Percentiles rank a stretch among this genome's conserved stretches.
Conservation (phyloP, 2,888 invertebrate genomes). For the Oligia strigilis region DNA sequence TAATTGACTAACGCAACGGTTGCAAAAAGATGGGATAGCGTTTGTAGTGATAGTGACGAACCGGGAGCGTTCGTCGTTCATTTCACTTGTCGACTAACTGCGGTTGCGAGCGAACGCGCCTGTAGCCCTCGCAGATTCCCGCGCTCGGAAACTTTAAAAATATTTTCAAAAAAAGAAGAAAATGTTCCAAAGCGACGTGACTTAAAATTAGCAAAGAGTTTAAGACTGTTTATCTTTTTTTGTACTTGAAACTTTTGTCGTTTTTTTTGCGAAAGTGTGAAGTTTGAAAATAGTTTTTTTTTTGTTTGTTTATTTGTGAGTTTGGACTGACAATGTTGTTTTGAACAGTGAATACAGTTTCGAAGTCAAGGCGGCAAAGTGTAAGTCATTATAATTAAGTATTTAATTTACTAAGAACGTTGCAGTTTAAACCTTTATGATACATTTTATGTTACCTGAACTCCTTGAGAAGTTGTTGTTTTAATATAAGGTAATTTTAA, state of each 20-base stretch:
- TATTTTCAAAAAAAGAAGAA: constrained; percentile 58
- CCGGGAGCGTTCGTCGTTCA: constrained; percentile 76
- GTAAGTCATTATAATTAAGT: constrained; percentile 62
- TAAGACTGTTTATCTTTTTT: constrained; percentile 55
- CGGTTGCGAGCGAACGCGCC: constrained; percentile 77
- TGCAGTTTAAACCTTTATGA: constrained; percentile 50
- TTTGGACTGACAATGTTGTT: constrained; percentile 44
- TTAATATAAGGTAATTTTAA: constrained; percentile 28
- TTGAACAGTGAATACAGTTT: constrained; percentile 42
- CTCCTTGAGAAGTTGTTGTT: constrained; percentile 56
- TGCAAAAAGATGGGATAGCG: constrained; percentile 74
- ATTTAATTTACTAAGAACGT: constrained; percentile 45
- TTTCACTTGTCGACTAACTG: constrained; percentile 81
- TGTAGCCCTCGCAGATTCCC: constrained; percentile 60
- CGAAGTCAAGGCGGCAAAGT: constrained; percentile 55
- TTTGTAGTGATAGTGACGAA: constrained; percentile 66
- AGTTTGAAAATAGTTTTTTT: constrained; percentile 40
- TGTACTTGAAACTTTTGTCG: constrained; percentile 47
- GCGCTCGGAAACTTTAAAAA: constrained; percentile 67
- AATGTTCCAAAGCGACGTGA: constrained; percentile 77
- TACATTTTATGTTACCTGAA: constrained; percentile 59
- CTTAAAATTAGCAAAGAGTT: constrained; percentile 68
- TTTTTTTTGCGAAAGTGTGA: constrained; percentile 47
- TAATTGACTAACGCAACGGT: constrained; percentile 76
- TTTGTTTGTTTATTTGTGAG: constrained; percentile 51